These are phyloP conservation scores for Plectropomus leopardus DNA, from an alignment of 2,113 vertebrate species.

Conservation along the genomic window DNA sequence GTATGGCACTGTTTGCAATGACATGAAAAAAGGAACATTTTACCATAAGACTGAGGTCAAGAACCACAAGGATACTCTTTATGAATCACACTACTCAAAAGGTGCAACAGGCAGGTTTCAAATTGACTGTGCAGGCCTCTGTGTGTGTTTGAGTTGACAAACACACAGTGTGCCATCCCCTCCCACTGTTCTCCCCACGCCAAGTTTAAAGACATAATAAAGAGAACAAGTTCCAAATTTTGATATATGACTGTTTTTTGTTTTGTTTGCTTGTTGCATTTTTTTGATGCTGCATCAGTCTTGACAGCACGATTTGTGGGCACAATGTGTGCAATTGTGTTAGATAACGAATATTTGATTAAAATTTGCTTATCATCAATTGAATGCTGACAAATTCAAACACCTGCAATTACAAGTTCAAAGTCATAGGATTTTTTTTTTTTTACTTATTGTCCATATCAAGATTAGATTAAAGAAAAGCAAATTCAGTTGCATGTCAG, in stretches of 20 bases:
- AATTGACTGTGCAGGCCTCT: not conserved
- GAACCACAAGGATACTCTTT: not conserved
- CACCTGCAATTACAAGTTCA: too few species aligned
- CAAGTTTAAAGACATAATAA: not conserved
- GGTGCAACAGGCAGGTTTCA: not conserved
- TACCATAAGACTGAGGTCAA: not conserved
- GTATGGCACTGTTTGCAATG: not conserved
- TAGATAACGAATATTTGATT: too few species aligned
- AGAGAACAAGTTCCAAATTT: not conserved
- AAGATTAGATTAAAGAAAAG: not conserved
- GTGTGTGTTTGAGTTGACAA: not conserved
- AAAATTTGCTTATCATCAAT: not conserved
- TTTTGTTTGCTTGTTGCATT: too few species aligned
- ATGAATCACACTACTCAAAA: slow-evolving; percentile 1
- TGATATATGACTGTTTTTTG: not conserved
- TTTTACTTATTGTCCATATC: not conserved
- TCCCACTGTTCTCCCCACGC: not conserved
- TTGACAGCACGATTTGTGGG: not conserved
- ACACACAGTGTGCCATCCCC: not conserved
- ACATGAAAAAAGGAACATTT: not conserved
- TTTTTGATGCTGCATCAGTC: not conserved
- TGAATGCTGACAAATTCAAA: not conserved
- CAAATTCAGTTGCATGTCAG: not conserved
- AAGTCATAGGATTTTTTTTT: not conserved
- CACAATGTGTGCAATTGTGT: not conserved